A percentile compares a stretch with the other conserved stretches of the same genome.
Conservation (phyloP, 2,888 invertebrate genomes). For the Sminthurinus aureus region DNA sequence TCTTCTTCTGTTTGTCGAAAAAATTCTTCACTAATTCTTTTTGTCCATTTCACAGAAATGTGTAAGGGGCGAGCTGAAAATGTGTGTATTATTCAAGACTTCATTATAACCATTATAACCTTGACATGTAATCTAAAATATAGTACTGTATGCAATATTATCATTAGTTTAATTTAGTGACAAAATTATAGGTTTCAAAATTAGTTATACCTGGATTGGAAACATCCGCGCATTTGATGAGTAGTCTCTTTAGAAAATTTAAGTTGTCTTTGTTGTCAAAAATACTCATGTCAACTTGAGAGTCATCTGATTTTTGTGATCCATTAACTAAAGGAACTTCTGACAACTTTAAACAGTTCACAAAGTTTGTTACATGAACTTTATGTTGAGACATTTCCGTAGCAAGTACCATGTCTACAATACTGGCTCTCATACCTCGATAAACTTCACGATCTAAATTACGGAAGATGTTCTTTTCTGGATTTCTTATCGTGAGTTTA, state of each 20-base stretch:
- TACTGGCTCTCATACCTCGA: conserved; percentile 15
- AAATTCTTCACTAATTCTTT: conserved; percentile 96
- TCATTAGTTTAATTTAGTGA: too few relatives aligned
- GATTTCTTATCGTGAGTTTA: conserved; percentile 22
- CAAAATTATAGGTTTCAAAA: too few relatives aligned
- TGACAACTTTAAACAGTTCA: neutral
- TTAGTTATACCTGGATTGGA: conserved; percentile 27
- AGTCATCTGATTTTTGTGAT: neutral
- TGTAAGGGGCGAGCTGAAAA: conserved; percentile 16
- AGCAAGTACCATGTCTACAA: conserved; percentile 42
- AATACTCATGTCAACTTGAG: neutral
- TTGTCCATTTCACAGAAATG: conserved; percentile 82
- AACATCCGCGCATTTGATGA: conserved; percentile 40
- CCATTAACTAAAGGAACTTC: neutral
- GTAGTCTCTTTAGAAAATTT: conserved; percentile 25
- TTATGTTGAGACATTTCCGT: conserved; percentile 40
- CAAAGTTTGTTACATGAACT: conserved; percentile 22
- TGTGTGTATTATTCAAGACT: too few relatives aligned
- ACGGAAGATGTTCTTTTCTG: conserved; percentile 32
- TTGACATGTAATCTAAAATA: too few relatives aligned
- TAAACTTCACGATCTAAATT: conserved; percentile 27
- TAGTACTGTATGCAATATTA: too few relatives aligned
- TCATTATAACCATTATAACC: too few relatives aligned
- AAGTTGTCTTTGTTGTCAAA: conserved; percentile 64
- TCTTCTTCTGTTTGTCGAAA: conserved; percentile 97